Percentiles rank a stretch among this genome's conserved stretches.
Evolutionary conservation across 2,797 vertebrate species (phyloP).

Genomic region (Fundulus diaphanus): DNA sequence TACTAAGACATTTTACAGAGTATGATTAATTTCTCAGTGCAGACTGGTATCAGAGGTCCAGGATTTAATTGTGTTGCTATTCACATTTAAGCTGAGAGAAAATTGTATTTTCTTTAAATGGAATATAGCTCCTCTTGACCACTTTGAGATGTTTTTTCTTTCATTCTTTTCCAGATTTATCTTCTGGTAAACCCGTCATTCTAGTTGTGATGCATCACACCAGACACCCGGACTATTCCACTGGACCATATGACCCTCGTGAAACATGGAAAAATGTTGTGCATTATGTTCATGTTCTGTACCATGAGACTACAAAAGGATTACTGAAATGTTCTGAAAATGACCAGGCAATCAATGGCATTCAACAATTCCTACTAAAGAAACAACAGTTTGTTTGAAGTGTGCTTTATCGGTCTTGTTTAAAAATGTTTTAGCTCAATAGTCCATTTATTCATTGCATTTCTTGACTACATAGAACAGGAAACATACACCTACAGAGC

Average conservation of each 20-base stretch:
- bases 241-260: rapidly evolving
- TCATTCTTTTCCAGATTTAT: neutral
- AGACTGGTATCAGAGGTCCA: neutral
- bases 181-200: neutral
- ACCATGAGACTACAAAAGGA: neutral
- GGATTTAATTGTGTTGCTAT: neutral
- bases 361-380: rapidly evolving
- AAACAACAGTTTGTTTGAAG: neutral
- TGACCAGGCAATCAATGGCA: rapidly evolving
- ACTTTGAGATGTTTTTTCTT: neutral
- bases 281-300: neutral
- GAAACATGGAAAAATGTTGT: neutral
- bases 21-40: neutral
- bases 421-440: too few species aligned
- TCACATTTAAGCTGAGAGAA: neutral
- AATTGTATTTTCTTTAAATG: neutral
- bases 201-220: constrained; percentile 23
- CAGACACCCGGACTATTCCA: neutral
- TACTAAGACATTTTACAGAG: neutral
- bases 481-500: neutral
- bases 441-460: too few species aligned
- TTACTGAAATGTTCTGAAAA: neutral
- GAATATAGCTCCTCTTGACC: neutral
- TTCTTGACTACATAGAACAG: neutral
- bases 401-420: neutral